Evolutionary conservation across 64 coral and sea anemone genomes (phyloP), one percentile per base, ranked within the genome.

Genomic region (Cladopsammia gracilis): DNA sequence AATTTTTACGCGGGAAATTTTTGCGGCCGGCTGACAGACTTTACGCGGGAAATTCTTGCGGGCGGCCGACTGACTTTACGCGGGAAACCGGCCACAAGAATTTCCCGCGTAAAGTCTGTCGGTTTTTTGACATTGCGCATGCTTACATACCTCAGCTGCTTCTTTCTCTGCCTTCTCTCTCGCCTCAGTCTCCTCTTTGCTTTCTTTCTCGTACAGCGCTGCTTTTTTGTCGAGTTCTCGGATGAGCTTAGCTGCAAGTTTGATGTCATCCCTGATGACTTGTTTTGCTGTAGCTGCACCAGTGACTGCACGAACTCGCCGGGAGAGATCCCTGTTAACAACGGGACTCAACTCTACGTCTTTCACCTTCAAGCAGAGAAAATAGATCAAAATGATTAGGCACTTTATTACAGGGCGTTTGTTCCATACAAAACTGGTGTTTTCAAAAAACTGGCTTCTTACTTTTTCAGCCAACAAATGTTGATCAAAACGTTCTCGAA

Each of bases 131-230:
- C 34, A 34, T 34, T 34, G 34, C 34, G 34, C 3, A 51, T 54
- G 59, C 20, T 14, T 24, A 46, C 83, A 53, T 95, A 98, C 96
- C 87, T 98, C 96, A 59, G 90, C 82, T 19, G 88, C 86, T 89
- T 98, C 96, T 90, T 98, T 98, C 25, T 98, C 96, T 8, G 91
- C 95, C 26, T 85, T 86, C 53, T 98, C 88, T 83, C 84, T 88
- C 62, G 90, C 88, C 34, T 95, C 91, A 43, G 68, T 25, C 56
- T 98, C 92, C 71, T 89, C 82, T 13, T 92, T 92, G 45, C 60
- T 84, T 67, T 98, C 96, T 48, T 93, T 66, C 56, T 98, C 96
- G 76, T 98, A 98, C 14, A 98, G 72, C 58, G 71, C 58, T 16
- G 90, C 77, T 66, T 88, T 95, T 85, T 89, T 78, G 85, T 98